phyloP scores from a whole-genome alignment of 2,797 vertebrate species.

The Onychomys torridus region DNA sequence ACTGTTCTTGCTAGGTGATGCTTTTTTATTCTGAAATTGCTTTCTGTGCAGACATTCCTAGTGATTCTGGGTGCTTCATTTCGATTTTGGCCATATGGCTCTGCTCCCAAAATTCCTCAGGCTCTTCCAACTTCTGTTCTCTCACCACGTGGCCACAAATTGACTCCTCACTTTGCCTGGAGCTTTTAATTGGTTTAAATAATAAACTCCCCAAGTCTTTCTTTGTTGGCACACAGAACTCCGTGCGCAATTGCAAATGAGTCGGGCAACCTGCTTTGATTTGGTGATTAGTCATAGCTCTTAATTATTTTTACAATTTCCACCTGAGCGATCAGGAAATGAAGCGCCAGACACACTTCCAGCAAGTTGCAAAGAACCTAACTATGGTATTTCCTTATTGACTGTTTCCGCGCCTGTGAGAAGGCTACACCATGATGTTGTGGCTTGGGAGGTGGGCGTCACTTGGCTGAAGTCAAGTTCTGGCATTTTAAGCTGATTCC shows the following conservation, averaged over 20 bases:
- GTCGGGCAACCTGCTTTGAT: conserved; percentile 85
- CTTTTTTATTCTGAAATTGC: conserved; percentile 49
- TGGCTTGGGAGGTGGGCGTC: conserved; percentile 74
- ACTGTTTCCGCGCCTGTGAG: conserved; percentile 83
- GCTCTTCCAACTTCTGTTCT: conserved; percentile 77
- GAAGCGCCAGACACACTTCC: conserved; percentile 82
- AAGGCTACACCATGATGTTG: conserved; percentile 82
- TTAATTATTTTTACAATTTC: conserved; percentile 90
- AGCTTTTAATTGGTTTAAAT: conserved; percentile 84
- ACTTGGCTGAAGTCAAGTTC: conserved; percentile 83
- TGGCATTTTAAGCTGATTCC: conserved; percentile 83
- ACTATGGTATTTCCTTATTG: conserved; percentile 87
- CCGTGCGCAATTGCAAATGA: conserved; percentile 81
- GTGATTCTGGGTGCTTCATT: conserved; percentile 74
- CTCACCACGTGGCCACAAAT: conserved; percentile 76
- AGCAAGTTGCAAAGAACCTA: conserved; percentile 85
- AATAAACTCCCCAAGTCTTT: conserved; percentile 76
- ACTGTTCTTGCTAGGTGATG: conserved; percentile 26
- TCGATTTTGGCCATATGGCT: conserved; percentile 71
- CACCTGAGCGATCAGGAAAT: conserved; percentile 88
- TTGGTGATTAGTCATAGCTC: conserved; percentile 85
- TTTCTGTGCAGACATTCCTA: conserved; percentile 75
- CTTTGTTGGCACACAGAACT: conserved; percentile 82
- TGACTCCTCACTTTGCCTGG: conserved; percentile 68
- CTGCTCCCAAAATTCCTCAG: conserved; percentile 69